Evolutionary conservation across 2,797 vertebrate species (phyloP), one percentile per base, ranked within the genome.

Genomic region (Rachycentron canadum): DNA sequence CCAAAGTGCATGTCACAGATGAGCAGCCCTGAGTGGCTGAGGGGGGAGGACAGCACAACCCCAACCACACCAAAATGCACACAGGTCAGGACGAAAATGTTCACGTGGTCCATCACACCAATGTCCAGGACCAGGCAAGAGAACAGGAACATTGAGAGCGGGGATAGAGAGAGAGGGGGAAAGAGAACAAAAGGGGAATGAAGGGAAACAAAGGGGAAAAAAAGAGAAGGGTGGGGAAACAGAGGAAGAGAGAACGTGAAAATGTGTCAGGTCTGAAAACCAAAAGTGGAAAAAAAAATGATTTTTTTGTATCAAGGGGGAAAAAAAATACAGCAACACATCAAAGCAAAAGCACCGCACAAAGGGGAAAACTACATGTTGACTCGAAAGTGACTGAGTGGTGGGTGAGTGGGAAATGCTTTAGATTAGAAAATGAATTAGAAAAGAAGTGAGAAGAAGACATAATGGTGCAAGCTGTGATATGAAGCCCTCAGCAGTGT

Each of bases 21-120:
- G 95, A 96, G 89, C 96, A 94, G 92, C 97, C 96, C 92, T 97
- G 93, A 88, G 94, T 96, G 88, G 96, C 97, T 88, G 90, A 61
- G 67, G 68, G 23, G 57, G 19, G 68, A n/a, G 45, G 34, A 76
- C 60, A 80, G 78, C 74, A 89, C 76, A 84, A 83, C 68, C 79
- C 82, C 81, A 65, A 87, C 76, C 87, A 82, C 84, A 88, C 50
- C 86, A 89, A 80, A 88, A 94, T 78, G 83, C 82, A 92, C 84
- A 93, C 85, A 85, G 86, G 89, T 87, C 79, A 41, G 77, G 89
- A 89, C 84, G 90, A 58, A 91, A 87, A 90, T 88, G 93, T 92
- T 90, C 84, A 92, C 78, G 93, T 87, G 91, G 91, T 91, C 94
- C 92, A 92, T 86, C 92, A 91, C 91, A 93, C 82, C 93, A 94